A percentile compares a stretch with the other conserved stretches of the same genome.
phyloP scores from a whole-genome alignment of 2,113 vertebrate genomes.

The Phyllopteryx taeniolatus region DNA sequence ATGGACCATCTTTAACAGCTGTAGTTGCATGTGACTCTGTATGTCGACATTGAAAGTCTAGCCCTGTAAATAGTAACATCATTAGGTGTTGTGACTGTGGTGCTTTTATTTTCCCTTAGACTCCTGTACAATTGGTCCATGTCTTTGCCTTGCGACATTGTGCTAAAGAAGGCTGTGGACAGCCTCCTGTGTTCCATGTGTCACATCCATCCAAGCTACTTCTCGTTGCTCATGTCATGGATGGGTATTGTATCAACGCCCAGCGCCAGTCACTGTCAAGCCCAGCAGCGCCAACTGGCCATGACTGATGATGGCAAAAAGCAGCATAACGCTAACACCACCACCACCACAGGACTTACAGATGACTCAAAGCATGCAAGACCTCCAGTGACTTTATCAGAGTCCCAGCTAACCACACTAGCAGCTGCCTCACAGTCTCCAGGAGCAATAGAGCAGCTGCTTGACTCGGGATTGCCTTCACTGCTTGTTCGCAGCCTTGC shows the following conservation, averaged over 20 bases:
- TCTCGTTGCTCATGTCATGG: slow-evolving; percentile 97
- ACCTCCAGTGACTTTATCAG: slow-evolving; percentile 83
- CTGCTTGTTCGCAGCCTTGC: slow-evolving; percentile 91
- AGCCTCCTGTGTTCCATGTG: slow-evolving; percentile 97
- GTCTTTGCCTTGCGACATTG: slow-evolving; percentile 93
- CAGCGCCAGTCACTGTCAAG: slow-evolving; percentile 74
- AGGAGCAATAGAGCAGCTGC: slow-evolving; percentile 91
- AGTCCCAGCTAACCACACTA: slow-evolving; percentile 90
- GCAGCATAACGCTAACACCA: slow-evolving; percentile 77
- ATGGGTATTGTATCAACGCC: slow-evolving; percentile 87
- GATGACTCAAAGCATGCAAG: slow-evolving; percentile 95
- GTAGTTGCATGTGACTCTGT: no score
- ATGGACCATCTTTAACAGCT: no score
- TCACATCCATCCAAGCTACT: slow-evolving; percentile 95
- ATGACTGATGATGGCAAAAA: slow-evolving; percentile 99
- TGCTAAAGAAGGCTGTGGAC: slow-evolving; percentile 98
- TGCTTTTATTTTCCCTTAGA: slow-evolving; percentile 61
- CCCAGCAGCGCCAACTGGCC: slow-evolving; percentile 86
- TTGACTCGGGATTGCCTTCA: slow-evolving; percentile 93
- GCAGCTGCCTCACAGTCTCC: slow-evolving; percentile 94
- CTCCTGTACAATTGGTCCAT: slow-evolving; percentile 96
- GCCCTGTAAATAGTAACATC: not conserved
- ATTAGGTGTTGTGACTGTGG: not conserved
- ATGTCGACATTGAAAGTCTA: not conserved
- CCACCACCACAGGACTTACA: slow-evolving; percentile 77